These are phyloP conservation scores for human DNA, from an alignment of 2,113 vertebrate species.

Conservation along the genomic window GRCh38 chr3:189696501-189697000, in stretches of 20 bases:
- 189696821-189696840: background rate
- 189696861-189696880: background rate
- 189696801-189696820: background rate
- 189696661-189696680: background rate
- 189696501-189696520: background rate
- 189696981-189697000: background rate
- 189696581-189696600: background rate
- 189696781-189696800: background rate
- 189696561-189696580: background rate
- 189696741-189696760: no score
- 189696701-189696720: background rate
- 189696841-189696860: background rate
- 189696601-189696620: background rate
- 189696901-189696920: background rate
- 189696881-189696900: no score
- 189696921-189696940: no score
- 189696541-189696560: background rate
- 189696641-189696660: background rate
- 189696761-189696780: background rate
- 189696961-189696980: background rate
- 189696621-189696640: background rate
- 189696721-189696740: background rate
- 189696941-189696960: background rate
- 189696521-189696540: background rate
- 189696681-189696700: no score